phyloP scores from a whole-genome alignment of 2,113 vertebrate genomes.

The Eudyptes chrysolophus region DNA sequence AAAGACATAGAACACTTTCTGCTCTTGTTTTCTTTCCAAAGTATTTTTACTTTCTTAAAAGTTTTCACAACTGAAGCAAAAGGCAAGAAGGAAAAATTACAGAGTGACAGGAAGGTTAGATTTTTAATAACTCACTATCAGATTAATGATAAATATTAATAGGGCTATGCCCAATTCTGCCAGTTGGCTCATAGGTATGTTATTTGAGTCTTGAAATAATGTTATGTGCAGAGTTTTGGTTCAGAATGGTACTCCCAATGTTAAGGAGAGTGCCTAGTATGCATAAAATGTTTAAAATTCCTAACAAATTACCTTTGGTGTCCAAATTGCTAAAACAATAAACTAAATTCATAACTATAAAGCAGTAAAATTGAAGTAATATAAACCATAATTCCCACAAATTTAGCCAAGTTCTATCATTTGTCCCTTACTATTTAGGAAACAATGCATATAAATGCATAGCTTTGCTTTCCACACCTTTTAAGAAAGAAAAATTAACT shows the following conservation, averaged over 20 bases:
- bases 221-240: not conserved
- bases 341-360: not conserved
- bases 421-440: not conserved
- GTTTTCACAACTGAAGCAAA: not conserved
- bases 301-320: not conserved
- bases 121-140: not conserved
- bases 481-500: not conserved
- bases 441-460: not conserved
- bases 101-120: not conserved
- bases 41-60: not conserved
- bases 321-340: not conserved
- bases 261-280: not conserved
- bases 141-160: not conserved
- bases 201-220: not conserved
- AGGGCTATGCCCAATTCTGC: not conserved
- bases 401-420: not conserved
- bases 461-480: not conserved
- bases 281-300: not conserved
- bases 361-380: not conserved
- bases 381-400: not conserved
- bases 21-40: not conserved
- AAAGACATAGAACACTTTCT: not conserved
- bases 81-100: not conserved
- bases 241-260: not conserved
- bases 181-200: not conserved